Percentiles rank a stretch among this genome's conserved stretches.
phyloP scores from a whole-genome alignment of 2,113 vertebrate genomes.

The Caretta caretta region DNA sequence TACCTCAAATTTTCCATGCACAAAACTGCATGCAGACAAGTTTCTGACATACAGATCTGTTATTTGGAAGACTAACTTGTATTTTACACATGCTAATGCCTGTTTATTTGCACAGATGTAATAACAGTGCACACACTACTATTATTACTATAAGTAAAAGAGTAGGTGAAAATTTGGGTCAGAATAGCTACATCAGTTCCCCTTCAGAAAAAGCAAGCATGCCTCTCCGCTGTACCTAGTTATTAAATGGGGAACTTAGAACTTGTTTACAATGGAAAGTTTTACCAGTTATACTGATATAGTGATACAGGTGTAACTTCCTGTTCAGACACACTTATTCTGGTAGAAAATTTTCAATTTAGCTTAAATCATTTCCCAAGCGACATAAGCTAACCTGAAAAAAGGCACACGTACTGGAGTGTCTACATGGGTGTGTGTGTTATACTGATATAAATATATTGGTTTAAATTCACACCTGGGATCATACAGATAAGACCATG shows the following conservation, averaged over 20 bases:
- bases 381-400: not conserved
- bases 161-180: not conserved
- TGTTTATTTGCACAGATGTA: not conserved
- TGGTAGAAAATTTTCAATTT: not conserved
- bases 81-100: not conserved
- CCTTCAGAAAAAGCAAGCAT: not conserved
- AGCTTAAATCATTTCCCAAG: not conserved
- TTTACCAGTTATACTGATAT: not conserved
- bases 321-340: not conserved
- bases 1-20: too few species aligned
- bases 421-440: not conserved
- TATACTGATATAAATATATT: not conserved
- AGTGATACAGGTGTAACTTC: not conserved
- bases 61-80: not conserved
- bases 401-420: not conserved
- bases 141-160: not conserved
- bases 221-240: not conserved
- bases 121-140: not conserved
- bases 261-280: not conserved
- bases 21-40: not conserved
- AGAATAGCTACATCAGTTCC: not conserved
- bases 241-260: not conserved
- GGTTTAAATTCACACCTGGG: not conserved
- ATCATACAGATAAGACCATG: not conserved
- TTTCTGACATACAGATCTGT: not conserved